Evolutionary conservation across 1,140 invertebrate genomes (phyloP).

Genomic region (Caenorhabditis brenneri): DNA sequence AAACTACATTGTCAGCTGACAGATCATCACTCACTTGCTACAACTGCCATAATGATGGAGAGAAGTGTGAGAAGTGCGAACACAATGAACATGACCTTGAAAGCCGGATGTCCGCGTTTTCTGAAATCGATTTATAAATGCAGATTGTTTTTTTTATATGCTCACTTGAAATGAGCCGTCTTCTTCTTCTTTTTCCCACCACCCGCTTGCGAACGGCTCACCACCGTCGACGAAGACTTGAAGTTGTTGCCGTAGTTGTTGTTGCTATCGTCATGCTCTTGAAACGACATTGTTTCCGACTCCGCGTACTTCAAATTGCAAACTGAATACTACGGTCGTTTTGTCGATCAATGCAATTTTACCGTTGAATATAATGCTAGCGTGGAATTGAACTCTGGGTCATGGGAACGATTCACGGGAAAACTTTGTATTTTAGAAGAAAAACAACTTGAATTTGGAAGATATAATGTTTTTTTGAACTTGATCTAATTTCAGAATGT

Average conservation of each 20-base stretch:
- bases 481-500: conserved; percentile 80
- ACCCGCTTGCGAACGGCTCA: not conserved
- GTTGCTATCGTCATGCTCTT: conserved; percentile 26
- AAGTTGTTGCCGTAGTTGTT: not conserved
- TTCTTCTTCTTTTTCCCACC: not conserved
- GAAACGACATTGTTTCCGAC: conserved; percentile 41
- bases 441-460: not conserved
- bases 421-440: no score
- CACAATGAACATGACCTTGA: conserved; percentile 31
- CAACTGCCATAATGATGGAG: not conserved
- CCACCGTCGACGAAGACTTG: not conserved
- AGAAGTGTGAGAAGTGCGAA: not conserved
- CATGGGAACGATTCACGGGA: no score
- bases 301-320: not conserved
- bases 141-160: no score
- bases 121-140: not conserved
- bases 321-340: not conserved
- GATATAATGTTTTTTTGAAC: not conserved
- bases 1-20: no score
- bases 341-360: not conserved
- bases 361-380: no score
- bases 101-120: conserved; percentile 27
- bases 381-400: no score
- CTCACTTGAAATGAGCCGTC: conserved; percentile 29
- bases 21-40: not conserved